Percentiles rank a stretch among this genome's conserved stretches.
Evolutionary conservation across 2,113 vertebrate species (phyloP).

Genomic region (Amblyornis subalaris): DNA sequence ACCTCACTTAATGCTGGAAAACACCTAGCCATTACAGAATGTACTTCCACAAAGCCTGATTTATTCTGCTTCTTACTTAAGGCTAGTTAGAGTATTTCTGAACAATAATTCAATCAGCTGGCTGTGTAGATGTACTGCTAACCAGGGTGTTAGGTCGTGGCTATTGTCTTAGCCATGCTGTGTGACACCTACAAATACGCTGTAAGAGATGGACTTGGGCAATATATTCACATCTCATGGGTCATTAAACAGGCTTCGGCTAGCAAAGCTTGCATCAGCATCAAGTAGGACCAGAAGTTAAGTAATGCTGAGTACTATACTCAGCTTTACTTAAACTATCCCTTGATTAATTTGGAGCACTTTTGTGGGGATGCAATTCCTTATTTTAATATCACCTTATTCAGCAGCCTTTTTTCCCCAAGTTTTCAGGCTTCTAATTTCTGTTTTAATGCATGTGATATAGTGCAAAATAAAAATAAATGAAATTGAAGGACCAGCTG

Average conservation of each 20-base stretch:
- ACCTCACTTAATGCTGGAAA: neutral
- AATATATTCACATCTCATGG: neutral
- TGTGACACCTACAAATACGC: neutral
- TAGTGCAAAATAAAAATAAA: neutral
- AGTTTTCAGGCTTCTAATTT: neutral
- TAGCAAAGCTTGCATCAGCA: neutral
- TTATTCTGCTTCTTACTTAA: constrained; percentile 16
- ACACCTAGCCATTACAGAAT: neutral
- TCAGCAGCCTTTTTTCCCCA: neutral
- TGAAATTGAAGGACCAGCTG: neutral
- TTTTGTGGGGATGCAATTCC: neutral
- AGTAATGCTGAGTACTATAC: neutral
- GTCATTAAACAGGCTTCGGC: neutral
- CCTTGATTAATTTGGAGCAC: neutral
- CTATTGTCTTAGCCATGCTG: neutral
- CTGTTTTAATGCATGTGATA: neutral
- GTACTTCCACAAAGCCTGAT: neutral
- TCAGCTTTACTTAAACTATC: neutral
- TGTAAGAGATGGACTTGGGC: neutral
- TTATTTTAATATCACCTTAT: neutral
- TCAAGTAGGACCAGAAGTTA: neutral
- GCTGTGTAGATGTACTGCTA: neutral
- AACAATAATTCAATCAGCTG: neutral
- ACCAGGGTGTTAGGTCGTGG: neutral
- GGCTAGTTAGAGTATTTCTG: neutral